Base-by-base conservation (phyloP, 2,888 invertebrate genomes). In the Allygus modestus region DNA sequence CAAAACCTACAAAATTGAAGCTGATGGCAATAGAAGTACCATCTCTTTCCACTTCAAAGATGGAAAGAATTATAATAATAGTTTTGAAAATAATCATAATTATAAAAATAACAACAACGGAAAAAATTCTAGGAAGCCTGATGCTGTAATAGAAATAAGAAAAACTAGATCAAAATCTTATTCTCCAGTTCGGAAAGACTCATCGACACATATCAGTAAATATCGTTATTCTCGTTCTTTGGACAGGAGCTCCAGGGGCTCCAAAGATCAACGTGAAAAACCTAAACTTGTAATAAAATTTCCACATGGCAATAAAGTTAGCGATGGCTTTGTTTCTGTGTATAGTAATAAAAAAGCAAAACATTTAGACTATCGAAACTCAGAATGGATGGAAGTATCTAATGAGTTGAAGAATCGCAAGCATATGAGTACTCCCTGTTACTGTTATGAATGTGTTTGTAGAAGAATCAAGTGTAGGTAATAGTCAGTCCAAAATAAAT, bases 121-220 rank as follows among this genome's bases (percentile, higher is more conserved):
- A 9, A 23, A 23, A 23, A 20, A 4, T 20, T 23, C 54, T 23
- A 54, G 54, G 23, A 54, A 23, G 20, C 54, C 54, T 54, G 54
- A 54, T 9, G 23, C 71, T 71, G 41, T 71, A n/a, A 71, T 71
- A 37, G 71, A 71, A 23, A 71, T 71, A 71, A 37, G 71, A 41
- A 33, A 71, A 37, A 1, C 37, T 20, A 71, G 71, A 41, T 71
- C 71, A 20, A 37, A 71, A 33, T 71, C 71, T n/a, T 37, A 41
- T 71, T 71, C 71, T 23, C 65, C 31, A 31, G 65, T 15, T 28
- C 15, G 65, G 28, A 65, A 31, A 65, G 15, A 31, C 2, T 65
- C 65, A 23, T 23, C 23, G 1, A 23, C 54, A 23, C 20, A 54
- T 1, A 23, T n/a, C 23, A 54, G 20, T 23, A 54, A 11, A 23